A percentile compares a stretch with the other conserved stretches of the same genome.
These are phyloP conservation scores for Drosophila multiciliata DNA, from an alignment of 2,888 invertebrate genomes.

Conservation along the genomic window DNA sequence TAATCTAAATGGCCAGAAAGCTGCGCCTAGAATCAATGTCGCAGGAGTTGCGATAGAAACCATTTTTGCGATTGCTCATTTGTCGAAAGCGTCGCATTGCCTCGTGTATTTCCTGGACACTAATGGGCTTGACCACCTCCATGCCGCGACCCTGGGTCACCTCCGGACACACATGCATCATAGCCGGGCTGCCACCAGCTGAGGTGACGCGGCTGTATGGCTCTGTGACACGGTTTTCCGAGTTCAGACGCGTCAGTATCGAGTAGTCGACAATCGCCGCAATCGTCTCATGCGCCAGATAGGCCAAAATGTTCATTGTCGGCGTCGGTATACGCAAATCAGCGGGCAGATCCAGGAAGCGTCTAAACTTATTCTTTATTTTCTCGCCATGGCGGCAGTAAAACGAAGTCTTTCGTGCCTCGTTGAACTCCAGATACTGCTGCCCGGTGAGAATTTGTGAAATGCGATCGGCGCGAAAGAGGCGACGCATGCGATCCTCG, in stretches of 20 bases:
- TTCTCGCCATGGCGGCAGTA: slow-evolving; percentile 86
- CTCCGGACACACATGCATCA: slow-evolving; percentile 85
- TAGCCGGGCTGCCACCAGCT: slow-evolving; percentile 82
- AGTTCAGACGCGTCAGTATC: slow-evolving; percentile 92
- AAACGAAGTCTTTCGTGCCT: slow-evolving; percentile 92
- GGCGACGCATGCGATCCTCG: slow-evolving; percentile 83
- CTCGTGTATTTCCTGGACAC: slow-evolving; percentile 93
- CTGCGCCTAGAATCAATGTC: slow-evolving; percentile 81
- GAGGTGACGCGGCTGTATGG: slow-evolving; percentile 88
- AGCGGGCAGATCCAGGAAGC: slow-evolving; percentile 88
- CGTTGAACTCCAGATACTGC: slow-evolving; percentile 91
- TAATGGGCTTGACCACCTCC: slow-evolving; percentile 90
- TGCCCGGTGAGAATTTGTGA: slow-evolving; percentile 86
- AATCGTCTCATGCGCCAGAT: slow-evolving; percentile 95
- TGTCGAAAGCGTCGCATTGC: slow-evolving; percentile 89
- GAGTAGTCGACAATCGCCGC: slow-evolving; percentile 95
- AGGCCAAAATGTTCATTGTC: slow-evolving; percentile 92
- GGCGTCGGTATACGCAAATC: slow-evolving; percentile 87
- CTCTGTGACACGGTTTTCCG: slow-evolving; percentile 88
- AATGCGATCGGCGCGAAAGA: slow-evolving; percentile 87
- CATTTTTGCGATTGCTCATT: slow-evolving; percentile 82
- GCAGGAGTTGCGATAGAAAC: slow-evolving; percentile 81
- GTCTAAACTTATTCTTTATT: slow-evolving; percentile 87
- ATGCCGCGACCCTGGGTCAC: slow-evolving; percentile 86
- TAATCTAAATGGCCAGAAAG: slow-evolving; percentile 81